Conservation (phyloP, 2,797 vertebrate species). For the Chaenodraco wilsoni region DNA sequence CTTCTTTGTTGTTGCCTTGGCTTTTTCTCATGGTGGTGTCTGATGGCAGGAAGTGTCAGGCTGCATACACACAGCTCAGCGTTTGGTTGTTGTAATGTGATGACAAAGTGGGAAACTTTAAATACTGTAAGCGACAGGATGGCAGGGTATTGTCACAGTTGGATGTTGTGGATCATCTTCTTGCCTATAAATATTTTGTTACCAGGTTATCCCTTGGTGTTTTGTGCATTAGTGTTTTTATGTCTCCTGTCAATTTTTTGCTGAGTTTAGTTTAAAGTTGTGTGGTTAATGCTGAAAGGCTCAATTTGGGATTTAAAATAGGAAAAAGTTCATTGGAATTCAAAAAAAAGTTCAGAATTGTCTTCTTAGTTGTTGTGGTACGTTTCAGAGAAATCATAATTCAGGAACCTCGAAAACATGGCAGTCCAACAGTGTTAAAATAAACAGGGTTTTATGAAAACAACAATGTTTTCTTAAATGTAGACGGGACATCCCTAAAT, state of each 20-base stretch:
- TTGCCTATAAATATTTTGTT: slow-evolving; percentile 8
- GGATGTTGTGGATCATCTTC: neutral
- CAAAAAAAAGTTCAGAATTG: no score
- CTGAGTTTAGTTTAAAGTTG: neutral
- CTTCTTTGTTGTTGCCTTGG: slow-evolving; percentile 8
- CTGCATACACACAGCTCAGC: neutral
- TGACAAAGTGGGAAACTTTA: slow-evolving; percentile 33
- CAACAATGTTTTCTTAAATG: neutral
- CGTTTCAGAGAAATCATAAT: no score
- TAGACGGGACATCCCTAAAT: no score
- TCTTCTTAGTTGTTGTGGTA: no score
- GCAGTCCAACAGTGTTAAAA: neutral
- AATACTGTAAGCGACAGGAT: slow-evolving; percentile 4
- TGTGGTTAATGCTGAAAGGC: slow-evolving; percentile 13
- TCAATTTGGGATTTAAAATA: neutral
- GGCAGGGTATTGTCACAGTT: slow-evolving; percentile 1
- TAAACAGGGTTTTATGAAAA: neutral
- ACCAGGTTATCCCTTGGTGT: slow-evolving; percentile 2
- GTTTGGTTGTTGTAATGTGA: slow-evolving; percentile 16
- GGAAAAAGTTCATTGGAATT: no score
- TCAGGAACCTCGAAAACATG: neutral
- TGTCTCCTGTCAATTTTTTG: neutral
- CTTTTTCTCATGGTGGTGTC: slow-evolving; percentile 6
- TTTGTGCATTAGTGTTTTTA: neutral
- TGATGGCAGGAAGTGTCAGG: neutral